A percentile compares a stretch with the other conserved stretches of the same genome.
Conservation (phyloP, 2,113 vertebrate genomes). For the Collichthys lucidus region DNA sequence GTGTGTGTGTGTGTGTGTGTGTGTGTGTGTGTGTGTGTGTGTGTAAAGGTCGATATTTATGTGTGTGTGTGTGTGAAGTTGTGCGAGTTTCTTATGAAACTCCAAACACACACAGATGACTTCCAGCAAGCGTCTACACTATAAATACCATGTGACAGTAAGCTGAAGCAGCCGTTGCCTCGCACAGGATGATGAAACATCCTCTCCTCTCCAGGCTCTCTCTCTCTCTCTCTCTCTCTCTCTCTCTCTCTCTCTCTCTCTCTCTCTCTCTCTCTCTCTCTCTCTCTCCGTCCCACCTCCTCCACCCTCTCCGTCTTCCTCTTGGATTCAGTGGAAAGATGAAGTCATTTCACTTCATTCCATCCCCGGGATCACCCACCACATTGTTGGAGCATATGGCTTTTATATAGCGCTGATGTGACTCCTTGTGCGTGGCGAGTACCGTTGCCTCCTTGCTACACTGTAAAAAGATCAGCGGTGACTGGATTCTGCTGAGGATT, state of each 20-base stretch:
- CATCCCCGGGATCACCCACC: conserved; percentile 62
- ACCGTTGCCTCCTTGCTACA: conserved; percentile 4
- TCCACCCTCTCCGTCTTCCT: conserved; percentile 32
- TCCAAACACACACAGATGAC: conserved; percentile 7
- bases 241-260: not conserved
- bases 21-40: not conserved
- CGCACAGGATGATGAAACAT: conserved; percentile 56
- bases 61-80: not conserved
- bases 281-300: conserved; percentile 21
- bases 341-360: conserved; percentile 68
- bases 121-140: conserved; percentile 7
- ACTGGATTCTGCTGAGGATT: not conserved
- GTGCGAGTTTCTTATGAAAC: conserved; percentile 15
- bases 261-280: too few relatives aligned
- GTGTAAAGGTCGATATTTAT: not conserved
- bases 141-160: conserved; percentile 57
- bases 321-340: conserved; percentile 72
- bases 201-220: conserved; percentile 22
- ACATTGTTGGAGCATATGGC: conserved; percentile 60
- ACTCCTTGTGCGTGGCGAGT: conserved; percentile 16
- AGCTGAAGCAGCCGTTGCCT: conserved; percentile 27
- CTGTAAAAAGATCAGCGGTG: not conserved
- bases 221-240: too few relatives aligned
- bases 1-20: not conserved
- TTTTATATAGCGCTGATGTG: conserved; percentile 57